Evolutionary conservation across 2,113 vertebrate genomes (phyloP), one percentile per base, ranked within the genome.

Genomic region (Nipponia nippon): DNA sequence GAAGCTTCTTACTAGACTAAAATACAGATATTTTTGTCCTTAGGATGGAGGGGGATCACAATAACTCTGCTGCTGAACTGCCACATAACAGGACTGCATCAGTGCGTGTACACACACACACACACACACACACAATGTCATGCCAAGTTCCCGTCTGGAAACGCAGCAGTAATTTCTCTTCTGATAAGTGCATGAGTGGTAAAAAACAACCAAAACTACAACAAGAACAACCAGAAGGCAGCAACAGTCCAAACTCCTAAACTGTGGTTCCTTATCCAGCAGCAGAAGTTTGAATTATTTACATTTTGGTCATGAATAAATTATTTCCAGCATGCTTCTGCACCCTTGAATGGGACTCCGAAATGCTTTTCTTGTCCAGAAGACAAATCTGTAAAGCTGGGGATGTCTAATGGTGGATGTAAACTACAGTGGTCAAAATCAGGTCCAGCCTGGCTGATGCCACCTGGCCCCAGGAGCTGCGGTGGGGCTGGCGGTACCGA

Each of bases 401-500:
- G 46, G 13, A 6, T 10, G 30, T 29, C 34, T 66, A 7, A 32
- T 2, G 34, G 12, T 8, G 13, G 49, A 10, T 52, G 19, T 17
- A 25, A 42, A 17, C 13, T 12, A 15, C 16, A 21, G 46, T 9
- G 38, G 32, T 42, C 49, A 52, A 29, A 49, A 6, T 8, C 44
- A 52, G 20, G 36, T 6, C 61, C 27, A 25, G 21, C 42, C 22
- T 15, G 44, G 36, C 30, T 10, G 47, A 30, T 3, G 7, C 9
- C 2, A 0, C 56, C 47, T 2, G 32, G 73, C 46, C 36, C 21
- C 38, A 9, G 58, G n/a, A 17, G 30, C 50, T 7, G 11, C 2
- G 0, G 32, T 3, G 5, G 40, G 38, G 32, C 17, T 0, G 5
- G 22, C 0, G 0, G 21, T 27, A 34, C 46, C 2, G 1, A 53